Evolutionary conservation across 2,113 vertebrate species (phyloP).

Genomic region (Sigmodon hispidus): DNA sequence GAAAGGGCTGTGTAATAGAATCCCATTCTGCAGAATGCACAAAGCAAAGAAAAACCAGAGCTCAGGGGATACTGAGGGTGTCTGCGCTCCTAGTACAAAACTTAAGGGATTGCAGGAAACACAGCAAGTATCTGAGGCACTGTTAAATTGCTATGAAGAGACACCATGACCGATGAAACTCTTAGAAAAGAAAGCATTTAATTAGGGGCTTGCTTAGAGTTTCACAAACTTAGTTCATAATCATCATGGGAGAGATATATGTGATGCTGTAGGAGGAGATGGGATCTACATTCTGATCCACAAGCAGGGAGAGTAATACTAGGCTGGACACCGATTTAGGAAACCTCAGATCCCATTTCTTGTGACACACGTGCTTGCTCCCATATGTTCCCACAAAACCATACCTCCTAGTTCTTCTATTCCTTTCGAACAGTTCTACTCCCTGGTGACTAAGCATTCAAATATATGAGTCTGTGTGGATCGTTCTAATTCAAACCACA

Average conservation of each 20-base stretch:
- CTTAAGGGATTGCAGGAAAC: neutral
- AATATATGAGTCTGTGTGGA: neutral
- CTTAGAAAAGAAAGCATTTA: neutral
- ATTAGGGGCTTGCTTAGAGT: neutral
- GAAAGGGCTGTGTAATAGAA: neutral
- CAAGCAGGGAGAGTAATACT: neutral
- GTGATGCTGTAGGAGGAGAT: neutral
- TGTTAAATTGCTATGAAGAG: neutral
- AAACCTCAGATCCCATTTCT: neutral
- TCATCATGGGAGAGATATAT: neutral
- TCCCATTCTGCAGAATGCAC: neutral
- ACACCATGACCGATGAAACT: neutral
- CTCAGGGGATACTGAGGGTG: rapidly evolving
- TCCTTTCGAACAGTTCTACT: neutral
- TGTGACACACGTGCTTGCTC: neutral
- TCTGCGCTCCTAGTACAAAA: neutral
- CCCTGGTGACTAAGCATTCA: no score
- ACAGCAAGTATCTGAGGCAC: neutral
- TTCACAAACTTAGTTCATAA: neutral
- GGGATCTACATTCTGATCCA: neutral
- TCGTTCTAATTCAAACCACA: neutral
- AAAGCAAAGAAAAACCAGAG: neutral
- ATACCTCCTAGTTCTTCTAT: neutral
- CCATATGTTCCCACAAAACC: neutral
- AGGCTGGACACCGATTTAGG: neutral